phyloP scores from a whole-genome alignment of 2,113 vertebrate genomes.

The Lathamus discolor region DNA sequence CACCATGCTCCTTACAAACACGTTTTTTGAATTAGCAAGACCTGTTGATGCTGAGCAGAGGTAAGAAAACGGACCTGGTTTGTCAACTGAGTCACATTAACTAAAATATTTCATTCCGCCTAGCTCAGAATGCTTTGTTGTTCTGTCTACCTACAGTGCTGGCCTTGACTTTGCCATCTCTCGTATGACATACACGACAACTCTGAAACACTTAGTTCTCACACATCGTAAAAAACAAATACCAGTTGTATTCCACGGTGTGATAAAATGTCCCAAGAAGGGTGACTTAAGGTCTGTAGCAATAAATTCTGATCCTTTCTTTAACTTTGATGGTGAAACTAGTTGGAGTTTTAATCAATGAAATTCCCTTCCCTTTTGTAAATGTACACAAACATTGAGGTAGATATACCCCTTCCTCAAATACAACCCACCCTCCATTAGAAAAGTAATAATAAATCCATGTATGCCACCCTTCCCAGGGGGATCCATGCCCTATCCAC shows the following conservation, averaged over 20 bases:
- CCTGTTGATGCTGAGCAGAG: background rate
- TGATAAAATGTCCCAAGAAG: background rate
- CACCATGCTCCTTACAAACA: background rate
- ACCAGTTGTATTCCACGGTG: background rate
- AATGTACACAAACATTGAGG: background rate
- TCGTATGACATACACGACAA: rapidly evolving
- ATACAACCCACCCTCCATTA: background rate
- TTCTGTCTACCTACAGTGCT: background rate
- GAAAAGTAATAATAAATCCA: background rate
- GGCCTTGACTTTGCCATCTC: background rate
- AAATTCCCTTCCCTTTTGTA: background rate
- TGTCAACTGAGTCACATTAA: background rate
- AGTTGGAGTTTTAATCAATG: background rate
- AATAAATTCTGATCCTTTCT: background rate
- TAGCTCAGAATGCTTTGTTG: background rate
- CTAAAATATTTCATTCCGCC: background rate
- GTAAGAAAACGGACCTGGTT: rapidly evolving
- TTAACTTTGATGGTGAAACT: background rate
- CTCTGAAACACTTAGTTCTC: background rate
- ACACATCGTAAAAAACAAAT: background rate
- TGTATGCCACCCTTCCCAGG: background rate
- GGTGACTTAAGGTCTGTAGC: background rate
- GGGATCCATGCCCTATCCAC: background rate
- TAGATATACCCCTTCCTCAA: background rate
- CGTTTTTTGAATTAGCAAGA: background rate